Conservation (phyloP, 2,113 vertebrate species). For the Tor tambroides region DNA sequence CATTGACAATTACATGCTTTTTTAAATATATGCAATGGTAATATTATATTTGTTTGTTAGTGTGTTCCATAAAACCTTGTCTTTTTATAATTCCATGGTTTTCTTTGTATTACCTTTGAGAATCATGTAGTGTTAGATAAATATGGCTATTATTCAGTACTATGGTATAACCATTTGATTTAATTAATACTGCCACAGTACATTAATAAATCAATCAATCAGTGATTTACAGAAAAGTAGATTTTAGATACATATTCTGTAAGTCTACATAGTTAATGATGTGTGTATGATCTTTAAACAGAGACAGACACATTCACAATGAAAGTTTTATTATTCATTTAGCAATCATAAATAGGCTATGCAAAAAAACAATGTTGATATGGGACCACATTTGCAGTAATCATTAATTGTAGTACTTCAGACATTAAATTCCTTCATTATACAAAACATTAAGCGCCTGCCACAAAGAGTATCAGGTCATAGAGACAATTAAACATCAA, state of each 20-base stretch:
- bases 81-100: too few relatives aligned
- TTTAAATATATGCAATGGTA: too few relatives aligned
- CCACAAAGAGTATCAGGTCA: not conserved
- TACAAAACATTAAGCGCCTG: not conserved
- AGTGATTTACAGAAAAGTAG: not conserved
- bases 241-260: not conserved
- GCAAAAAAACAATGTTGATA: not conserved
- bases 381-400: not conserved
- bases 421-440: slow-evolving; percentile 29
- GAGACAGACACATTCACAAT: not conserved
- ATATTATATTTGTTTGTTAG: too few relatives aligned
- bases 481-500: too few relatives aligned
- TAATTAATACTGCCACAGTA: not conserved
- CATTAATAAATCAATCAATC: not conserved
- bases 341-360: slow-evolving; percentile 14
- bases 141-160: not conserved
- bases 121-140: too few relatives aligned
- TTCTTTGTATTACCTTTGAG: too few relatives aligned
- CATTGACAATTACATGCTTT: too few relatives aligned
- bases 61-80: too few relatives aligned
- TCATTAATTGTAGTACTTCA: not conserved
- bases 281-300: not conserved
- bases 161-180: not conserved
- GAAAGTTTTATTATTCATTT: slow-evolving; percentile 9
- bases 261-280: not conserved